Evolutionary conservation across 2,888 invertebrate genomes (phyloP), one percentile per base, ranked within the genome.

Genomic region (Gibbula magus): DNA sequence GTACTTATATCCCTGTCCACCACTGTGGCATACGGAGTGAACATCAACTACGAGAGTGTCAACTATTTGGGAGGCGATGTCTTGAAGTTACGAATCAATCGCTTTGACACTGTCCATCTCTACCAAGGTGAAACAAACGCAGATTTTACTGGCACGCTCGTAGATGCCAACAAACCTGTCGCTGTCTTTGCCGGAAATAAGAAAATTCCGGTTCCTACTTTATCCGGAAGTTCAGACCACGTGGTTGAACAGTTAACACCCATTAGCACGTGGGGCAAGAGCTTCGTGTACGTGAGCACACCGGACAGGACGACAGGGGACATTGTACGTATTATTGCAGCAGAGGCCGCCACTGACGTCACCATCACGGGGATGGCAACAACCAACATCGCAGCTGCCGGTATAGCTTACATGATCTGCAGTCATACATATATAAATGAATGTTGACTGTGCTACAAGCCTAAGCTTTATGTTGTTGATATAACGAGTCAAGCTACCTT

Each of bases 241-340:
- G 82, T 91, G 54, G 86, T 88, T 4, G 90, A 89, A 75, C 86
- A 88, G 83, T 53, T 90, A 67, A 83, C 85, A 10, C 87, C 90
- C 0, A 79, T 87, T 0, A 85, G 86, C 61, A 86, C 86, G 32
- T 91, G 91, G 91, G 90, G 91, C 13, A 85, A 83, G 39, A 77
- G 84, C 53, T 91, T 89, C 83, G 82, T 88, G 35, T 87, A 87
- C 7, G 88, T 87, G 2, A 89, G 89, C 18, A 86, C 89, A 10
- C 88, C 90, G 1, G 86, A 84, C 56, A 81, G 89, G 53, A 86
- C 86, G 4, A 84, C 84, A 0, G 90, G 90, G 3, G 90, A 91
- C 78, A 77, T 88, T 25, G 87, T 87, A 78, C 81, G 87, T 67
- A 77, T 91, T 0, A 79, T 85, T 81, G 85, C 87, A 2, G 83